Base-by-base conservation (phyloP, 2,113 vertebrate species). In the Dasyprocta punctata region DNA sequence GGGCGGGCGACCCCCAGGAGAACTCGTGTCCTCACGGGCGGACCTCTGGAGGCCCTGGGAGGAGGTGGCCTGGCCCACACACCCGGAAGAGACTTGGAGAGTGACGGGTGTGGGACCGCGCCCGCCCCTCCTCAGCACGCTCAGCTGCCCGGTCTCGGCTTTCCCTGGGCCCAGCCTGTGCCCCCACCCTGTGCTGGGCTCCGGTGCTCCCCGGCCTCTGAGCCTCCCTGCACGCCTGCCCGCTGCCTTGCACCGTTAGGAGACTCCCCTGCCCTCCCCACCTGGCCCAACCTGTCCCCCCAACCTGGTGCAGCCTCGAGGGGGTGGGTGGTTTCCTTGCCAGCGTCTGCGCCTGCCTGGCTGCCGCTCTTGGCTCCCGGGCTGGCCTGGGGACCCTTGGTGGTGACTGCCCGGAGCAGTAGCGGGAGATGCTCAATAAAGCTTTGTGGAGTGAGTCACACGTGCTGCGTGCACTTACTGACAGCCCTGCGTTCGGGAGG, bases 381-480 rank as follows among this genome's bases (percentile, higher is more conserved):
- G 69, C n/a, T 52, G 26, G 58, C 44, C 22, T 10, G 11, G 44
- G 92, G 52, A 3, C 58, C 58, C 75, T 17, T 10, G 19, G 19
- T 14, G 19, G 47, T 0, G 41, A 41, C 30, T 11, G 3, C 38
- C 61, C 10, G 0, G 47, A 69, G 33, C 2, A 0, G 71, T 30
- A 3, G 26, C 20, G 5, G 13, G 47, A 54, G 47, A 28, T 6
- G 4, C 71, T 71, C 94, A 95, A 95, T 97, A 98, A 97, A 97
- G 54, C 52, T 52, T 26, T 38, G 81, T 60, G 54, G 41, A 54
- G 16, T 2, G 28, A 78, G 30, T 7, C 2, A 0, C 0, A 19
- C 1, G 93, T 92, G 77, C 7, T 0, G 49, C 9, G 93, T 97
- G 96, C 47, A 73, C 93, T 96, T 60, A 22, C 41, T 95, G 86